These are phyloP conservation scores for Maccullochella peelii DNA, from an alignment of 2,113 vertebrate genomes.

Conservation along the genomic window DNA sequence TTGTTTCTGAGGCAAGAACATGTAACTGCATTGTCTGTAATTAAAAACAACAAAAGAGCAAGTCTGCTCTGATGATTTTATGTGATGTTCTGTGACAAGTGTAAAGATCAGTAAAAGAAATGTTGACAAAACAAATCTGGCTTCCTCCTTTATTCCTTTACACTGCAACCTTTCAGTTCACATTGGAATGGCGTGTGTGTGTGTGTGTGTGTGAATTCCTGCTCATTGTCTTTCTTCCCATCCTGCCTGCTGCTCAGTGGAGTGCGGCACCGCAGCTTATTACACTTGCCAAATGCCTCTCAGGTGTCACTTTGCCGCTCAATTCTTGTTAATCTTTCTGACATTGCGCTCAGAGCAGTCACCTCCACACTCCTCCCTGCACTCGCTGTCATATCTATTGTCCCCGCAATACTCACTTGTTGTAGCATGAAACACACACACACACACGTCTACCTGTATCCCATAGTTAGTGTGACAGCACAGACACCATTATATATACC, in stretches of 20 bases:
- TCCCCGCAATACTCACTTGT: constrained; percentile 35
- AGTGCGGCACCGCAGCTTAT: constrained; percentile 48
- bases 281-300: constrained; percentile 62
- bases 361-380: constrained; percentile 52
- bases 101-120: constrained; percentile 80
- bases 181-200: neutral
- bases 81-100: constrained; percentile 81
- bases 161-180: constrained; percentile 7
- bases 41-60: constrained; percentile 70
- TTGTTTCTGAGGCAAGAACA: constrained; percentile 62
- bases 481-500: too few relatives aligned
- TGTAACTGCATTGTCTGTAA: constrained; percentile 69
- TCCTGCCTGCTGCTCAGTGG: constrained; percentile 45
- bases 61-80: constrained; percentile 68
- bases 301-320: constrained; percentile 67
- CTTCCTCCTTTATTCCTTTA: constrained; percentile 36
- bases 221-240: constrained; percentile 38
- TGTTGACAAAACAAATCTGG: constrained; percentile 36
- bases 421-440: constrained; percentile 25
- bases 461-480: neutral
- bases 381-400: constrained; percentile 39
- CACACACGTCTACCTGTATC: neutral
- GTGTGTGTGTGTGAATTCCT: neutral
- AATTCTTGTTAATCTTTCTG: constrained; percentile 64
- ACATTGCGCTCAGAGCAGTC: constrained; percentile 61